A percentile compares a stretch with the other conserved stretches of the same genome.
Evolutionary conservation across 2,113 vertebrate genomes (phyloP).

Genomic region (Dascyllus trimaculatus): DNA sequence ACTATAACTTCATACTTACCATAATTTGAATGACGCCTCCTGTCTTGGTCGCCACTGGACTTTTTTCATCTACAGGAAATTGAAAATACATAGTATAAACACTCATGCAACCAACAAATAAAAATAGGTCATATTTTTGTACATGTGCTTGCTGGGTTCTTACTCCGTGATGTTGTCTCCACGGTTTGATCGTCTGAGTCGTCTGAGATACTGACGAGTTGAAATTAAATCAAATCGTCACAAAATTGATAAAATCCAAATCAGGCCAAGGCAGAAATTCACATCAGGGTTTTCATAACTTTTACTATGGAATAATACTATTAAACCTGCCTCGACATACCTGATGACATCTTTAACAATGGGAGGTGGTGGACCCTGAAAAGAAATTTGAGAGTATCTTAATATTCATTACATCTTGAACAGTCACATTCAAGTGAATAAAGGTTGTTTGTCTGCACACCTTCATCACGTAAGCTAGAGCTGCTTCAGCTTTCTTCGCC

Average conservation of each 20-base stretch:
- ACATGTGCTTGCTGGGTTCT: neutral
- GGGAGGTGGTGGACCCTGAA: conserved; percentile 30
- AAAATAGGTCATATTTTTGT: neutral
- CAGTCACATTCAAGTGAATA: too few species aligned
- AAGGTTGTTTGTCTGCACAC: conserved; percentile 43
- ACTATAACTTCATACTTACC: conserved; percentile 27
- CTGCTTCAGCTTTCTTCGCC: conserved; percentile 67
- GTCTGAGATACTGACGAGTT: conserved; percentile 41
- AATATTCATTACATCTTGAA: neutral
- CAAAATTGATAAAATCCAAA: neutral
- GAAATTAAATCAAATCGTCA: neutral
- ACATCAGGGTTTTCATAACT: neutral
- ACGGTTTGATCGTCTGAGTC: neutral
- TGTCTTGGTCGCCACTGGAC: neutral
- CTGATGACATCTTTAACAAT: accelerated
- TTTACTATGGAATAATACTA: neutral
- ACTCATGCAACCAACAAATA: neutral
- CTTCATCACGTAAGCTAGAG: conserved; percentile 54
- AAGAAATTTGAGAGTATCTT: neutral
- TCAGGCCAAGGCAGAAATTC: neutral
- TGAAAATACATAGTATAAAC: neutral
- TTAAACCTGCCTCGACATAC: conserved; percentile 28
- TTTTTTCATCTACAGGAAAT: neutral
- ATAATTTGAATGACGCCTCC: neutral
- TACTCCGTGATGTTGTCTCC: conserved; percentile 9